Base-by-base conservation (phyloP, 2,888 invertebrate species). In the Sesia bembeciformis region DNA sequence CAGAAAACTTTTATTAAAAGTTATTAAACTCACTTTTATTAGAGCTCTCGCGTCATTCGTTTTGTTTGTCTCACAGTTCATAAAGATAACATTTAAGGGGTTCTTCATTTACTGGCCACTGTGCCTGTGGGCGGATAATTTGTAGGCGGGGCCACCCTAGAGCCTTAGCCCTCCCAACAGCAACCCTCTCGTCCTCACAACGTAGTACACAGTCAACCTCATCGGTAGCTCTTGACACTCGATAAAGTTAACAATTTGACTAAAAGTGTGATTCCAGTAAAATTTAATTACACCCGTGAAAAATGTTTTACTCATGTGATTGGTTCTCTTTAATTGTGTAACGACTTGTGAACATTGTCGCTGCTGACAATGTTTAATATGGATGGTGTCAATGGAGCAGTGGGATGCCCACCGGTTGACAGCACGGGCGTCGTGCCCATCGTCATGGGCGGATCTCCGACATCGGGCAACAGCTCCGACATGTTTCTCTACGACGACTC, bases 401-500 rank as follows among this genome's bases (percentile, higher is more conserved):
- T 69, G 23, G 63, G 68, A 39, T 76, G 74, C 41, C 57, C 68
- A 0, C 63, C 70, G 3, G 55, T 53, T 39, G 56, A 56, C 7
- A 52, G 43, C 5, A 52, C 56, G 23, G 54, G 58, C 50, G 58
- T 56, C 41, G 66, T 65, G 38, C 67, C 76, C 3, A 57, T 68
- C 52, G 59, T 68, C 3, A 62, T 67, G 56, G 76, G 65, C 50
- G 70, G 74, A 39, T 83, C 81, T 56, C 91, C 88, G 54, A 90
- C 77, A 65, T 92, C 81, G 63, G 78, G 70, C 0, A 92, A 88
- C 46, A 91, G 93, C 54, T 92, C 93, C 0, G 95, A 95, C 72
- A 90, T 94, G 69, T 94, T 93, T 68, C 85, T 94, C n/a, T 93
- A 93, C 62, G 92, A 92, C 67, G 91, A 91, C 73, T 91, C 76